Evolutionary conservation across 2,888 invertebrate species (phyloP).

Genomic region (Gymnocheta viridis): DNA sequence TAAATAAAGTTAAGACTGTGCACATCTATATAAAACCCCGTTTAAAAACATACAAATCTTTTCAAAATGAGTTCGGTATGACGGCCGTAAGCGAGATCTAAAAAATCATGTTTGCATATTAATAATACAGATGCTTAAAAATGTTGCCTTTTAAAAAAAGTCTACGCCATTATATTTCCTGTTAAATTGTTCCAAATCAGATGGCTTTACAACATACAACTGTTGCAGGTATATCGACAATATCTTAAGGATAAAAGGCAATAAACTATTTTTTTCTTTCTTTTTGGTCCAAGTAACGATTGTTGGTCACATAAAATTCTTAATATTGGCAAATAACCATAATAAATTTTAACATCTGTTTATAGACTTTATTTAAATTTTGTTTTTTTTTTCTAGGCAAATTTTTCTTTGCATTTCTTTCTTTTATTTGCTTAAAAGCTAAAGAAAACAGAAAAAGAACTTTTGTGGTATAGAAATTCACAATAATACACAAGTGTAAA

Average conservation of each 20-base stretch:
- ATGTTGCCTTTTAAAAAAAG: background rate
- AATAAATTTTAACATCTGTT: slow-evolving; percentile 65
- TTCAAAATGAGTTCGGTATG: no score
- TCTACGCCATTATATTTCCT: background rate
- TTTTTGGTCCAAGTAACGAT: slow-evolving; percentile 38
- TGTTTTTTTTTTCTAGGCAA: background rate
- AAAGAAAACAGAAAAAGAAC: slow-evolving; percentile 15
- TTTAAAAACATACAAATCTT: no score
- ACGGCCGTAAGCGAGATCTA: no score
- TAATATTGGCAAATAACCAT: slow-evolving; percentile 59
- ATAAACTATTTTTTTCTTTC: slow-evolving; percentile 43
- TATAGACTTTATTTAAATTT: slow-evolving; percentile 40
- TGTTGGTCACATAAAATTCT: slow-evolving; percentile 64
- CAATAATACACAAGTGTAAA: slow-evolving; percentile 9
- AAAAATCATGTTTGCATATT: no score
- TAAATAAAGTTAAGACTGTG: no score
- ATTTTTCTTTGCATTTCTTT: background rate
- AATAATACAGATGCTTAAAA: no score
- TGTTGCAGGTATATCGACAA: slow-evolving; percentile 7
- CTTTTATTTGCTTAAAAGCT: background rate
- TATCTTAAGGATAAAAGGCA: slow-evolving; percentile 23
- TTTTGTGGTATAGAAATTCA: slow-evolving; percentile 22
- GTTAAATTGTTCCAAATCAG: slow-evolving; percentile 2
- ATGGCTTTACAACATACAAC: background rate
- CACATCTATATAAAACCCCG: no score